phyloP scores from a whole-genome alignment of 2,797 vertebrate genomes.

The Rhyacichthys aspro region DNA sequence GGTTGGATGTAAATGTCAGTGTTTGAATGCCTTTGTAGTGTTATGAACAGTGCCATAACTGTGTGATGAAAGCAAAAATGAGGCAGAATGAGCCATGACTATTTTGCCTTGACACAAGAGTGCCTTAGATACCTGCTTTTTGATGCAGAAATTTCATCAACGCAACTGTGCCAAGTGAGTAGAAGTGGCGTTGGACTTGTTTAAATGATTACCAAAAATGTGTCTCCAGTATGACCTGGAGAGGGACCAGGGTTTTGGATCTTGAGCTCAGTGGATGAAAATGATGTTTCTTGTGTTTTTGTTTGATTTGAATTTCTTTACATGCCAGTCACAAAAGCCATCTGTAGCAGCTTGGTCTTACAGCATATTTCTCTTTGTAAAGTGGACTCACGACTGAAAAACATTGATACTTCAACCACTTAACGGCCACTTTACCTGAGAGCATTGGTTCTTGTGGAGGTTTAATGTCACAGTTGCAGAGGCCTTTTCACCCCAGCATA shows the following conservation, averaged over 20 bases:
- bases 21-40: constrained; percentile 63
- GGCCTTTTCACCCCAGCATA: constrained; percentile 49
- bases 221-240: constrained; percentile 62
- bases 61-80: constrained; percentile 40
- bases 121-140: constrained; percentile 65
- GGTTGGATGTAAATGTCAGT: constrained; percentile 48
- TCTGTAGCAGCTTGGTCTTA: constrained; percentile 55
- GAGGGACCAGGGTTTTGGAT: constrained; percentile 66
- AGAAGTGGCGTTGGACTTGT: constrained; percentile 45
- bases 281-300: constrained; percentile 42
- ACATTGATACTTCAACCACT: constrained; percentile 38
- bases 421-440: constrained; percentile 24
- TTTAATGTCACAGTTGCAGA: constrained; percentile 34
- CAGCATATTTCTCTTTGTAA: constrained; percentile 27
- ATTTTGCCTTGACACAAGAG: constrained; percentile 45
- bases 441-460: constrained; percentile 18
- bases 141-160: constrained; percentile 25
- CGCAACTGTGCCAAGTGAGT: constrained; percentile 21
- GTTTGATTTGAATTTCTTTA: constrained; percentile 40
- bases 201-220: constrained; percentile 63
- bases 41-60: constrained; percentile 71
- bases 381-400: constrained; percentile 41
- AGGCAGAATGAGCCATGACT: constrained; percentile 27
- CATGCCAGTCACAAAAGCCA: constrained; percentile 65
- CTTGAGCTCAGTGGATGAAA: constrained; percentile 52